phyloP scores from a whole-genome alignment of 1,140 invertebrate genomes.

The Lethrus apterus region DNA sequence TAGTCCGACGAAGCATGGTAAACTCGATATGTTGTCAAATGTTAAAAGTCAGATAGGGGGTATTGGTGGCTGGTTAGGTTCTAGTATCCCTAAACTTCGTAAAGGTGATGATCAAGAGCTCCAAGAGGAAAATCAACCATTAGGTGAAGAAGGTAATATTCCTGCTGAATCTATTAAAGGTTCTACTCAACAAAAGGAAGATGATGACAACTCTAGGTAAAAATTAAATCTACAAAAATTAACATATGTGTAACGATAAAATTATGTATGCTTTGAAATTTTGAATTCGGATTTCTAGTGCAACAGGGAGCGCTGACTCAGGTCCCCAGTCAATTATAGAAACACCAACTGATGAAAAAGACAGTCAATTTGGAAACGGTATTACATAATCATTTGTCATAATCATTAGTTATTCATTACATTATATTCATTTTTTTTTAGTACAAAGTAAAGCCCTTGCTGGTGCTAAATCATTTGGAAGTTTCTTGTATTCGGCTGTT shows the following conservation, averaged over 20 bases:
- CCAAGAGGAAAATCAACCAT: conserved; percentile 42
- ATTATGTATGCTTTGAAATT: conserved; percentile 10
- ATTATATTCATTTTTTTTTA: conserved; percentile 39
- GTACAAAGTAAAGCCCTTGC: conserved; percentile 87
- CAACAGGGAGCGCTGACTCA: conserved; percentile 79
- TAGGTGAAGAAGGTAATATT: conserved; percentile 31
- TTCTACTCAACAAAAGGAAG: conserved; percentile 54
- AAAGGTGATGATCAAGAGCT: conserved; percentile 45
- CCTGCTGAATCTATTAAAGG: conserved; percentile 45
- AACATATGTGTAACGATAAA: not conserved
- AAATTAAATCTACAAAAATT: conserved; percentile 18
- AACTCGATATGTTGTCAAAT: conserved; percentile 69
- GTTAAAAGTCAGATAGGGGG: conserved; percentile 74
- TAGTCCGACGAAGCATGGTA: conserved; percentile 64
- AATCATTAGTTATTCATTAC: not conserved
- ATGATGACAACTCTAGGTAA: conserved; percentile 77
- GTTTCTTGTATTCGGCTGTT: conserved; percentile 82
- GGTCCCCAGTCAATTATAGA: conserved; percentile 64
- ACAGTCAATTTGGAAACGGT: conserved; percentile 72
- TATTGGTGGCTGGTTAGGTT: conserved; percentile 70
- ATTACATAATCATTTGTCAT: conserved; percentile 18
- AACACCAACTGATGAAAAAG: conserved; percentile 70
- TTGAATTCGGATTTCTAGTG: conserved; percentile 47
- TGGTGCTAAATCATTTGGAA: conserved; percentile 86
- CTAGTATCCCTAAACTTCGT: conserved; percentile 63